These are phyloP conservation scores for Camponotus fellah DNA, from an alignment of 2,888 invertebrate species.

Conservation along the genomic window DNA sequence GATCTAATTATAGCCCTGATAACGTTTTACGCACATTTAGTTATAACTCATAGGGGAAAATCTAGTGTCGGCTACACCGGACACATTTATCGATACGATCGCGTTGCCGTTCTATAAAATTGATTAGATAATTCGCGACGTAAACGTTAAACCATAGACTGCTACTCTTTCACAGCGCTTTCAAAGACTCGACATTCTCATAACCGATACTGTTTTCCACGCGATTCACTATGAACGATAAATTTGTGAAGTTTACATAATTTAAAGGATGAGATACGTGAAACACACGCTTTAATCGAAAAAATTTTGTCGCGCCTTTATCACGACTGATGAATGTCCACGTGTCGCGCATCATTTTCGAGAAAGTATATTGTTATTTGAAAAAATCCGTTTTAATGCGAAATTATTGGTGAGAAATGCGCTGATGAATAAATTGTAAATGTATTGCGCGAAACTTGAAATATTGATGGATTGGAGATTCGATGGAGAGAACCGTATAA, in stretches of 20 bases:
- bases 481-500: slow-evolving; percentile 27
- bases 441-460: slow-evolving; percentile 17
- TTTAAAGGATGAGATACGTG: slow-evolving; percentile 60
- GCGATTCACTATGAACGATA: slow-evolving; percentile 68
- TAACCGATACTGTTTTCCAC: slow-evolving; percentile 54
- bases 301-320: slow-evolving; percentile 30
- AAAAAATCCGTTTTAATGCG: slow-evolving; percentile 16
- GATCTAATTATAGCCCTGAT: slow-evolving; percentile 81
- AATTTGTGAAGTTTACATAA: slow-evolving; percentile 73
- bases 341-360: slow-evolving; percentile 12
- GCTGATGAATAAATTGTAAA: slow-evolving; percentile 23
- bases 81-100: slow-evolving; percentile 76
- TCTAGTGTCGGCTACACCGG: slow-evolving; percentile 66
- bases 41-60: slow-evolving; percentile 79
- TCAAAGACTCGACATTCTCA: slow-evolving; percentile 47
- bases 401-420: not conserved
- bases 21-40: slow-evolving; percentile 79
- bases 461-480: slow-evolving; percentile 11
- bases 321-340: not conserved
- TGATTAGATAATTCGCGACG: slow-evolving; percentile 79
- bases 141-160: slow-evolving; percentile 70
- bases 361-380: slow-evolving; percentile 21
- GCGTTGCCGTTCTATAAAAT: slow-evolving; percentile 74
- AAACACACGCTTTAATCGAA: slow-evolving; percentile 52
- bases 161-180: slow-evolving; percentile 18